Percentiles rank a stretch among this genome's conserved stretches.
phyloP scores from a whole-genome alignment of 2,797 vertebrate species.

The Crocodylus rhombifer region DNA sequence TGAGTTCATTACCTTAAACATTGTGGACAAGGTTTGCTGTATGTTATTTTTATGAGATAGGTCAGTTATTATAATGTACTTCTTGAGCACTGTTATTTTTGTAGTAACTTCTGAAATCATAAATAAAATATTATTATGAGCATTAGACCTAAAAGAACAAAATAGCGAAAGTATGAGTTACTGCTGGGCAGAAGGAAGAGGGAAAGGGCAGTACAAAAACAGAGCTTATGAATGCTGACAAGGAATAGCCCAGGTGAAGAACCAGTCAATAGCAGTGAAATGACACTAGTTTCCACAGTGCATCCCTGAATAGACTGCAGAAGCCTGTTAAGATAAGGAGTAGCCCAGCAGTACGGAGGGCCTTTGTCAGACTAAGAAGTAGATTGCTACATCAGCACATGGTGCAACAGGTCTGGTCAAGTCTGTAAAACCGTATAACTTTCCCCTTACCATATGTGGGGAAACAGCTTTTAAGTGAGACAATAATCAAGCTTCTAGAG shows the following conservation, averaged over 20 bases:
- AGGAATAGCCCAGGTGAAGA: neutral
- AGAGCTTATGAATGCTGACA: neutral
- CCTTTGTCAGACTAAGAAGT: neutral
- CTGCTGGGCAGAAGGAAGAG: accelerated
- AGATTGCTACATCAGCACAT: neutral
- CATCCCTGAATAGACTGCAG: neutral
- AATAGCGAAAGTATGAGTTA: neutral
- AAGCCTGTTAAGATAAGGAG: neutral
- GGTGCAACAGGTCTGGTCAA: neutral
- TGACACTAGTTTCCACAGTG: neutral
- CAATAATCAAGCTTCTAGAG: neutral
- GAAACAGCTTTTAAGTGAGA: neutral
- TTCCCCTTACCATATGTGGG: neutral
- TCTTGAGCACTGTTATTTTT: neutral
- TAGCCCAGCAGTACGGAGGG: accelerated
- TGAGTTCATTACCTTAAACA: neutral
- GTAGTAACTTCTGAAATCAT: neutral
- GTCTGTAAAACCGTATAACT: neutral
- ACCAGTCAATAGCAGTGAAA: neutral
- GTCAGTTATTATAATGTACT: neutral
- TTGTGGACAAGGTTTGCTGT: neutral
- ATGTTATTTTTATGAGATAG: neutral
- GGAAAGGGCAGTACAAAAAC: neutral
- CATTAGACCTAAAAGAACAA: too few species aligned
- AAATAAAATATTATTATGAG: too few species aligned